Percentiles rank a stretch among this genome's conserved stretches.
Evolutionary conservation across 2,797 vertebrate genomes (phyloP).

Genomic region (Austrolebias charrua): DNA sequence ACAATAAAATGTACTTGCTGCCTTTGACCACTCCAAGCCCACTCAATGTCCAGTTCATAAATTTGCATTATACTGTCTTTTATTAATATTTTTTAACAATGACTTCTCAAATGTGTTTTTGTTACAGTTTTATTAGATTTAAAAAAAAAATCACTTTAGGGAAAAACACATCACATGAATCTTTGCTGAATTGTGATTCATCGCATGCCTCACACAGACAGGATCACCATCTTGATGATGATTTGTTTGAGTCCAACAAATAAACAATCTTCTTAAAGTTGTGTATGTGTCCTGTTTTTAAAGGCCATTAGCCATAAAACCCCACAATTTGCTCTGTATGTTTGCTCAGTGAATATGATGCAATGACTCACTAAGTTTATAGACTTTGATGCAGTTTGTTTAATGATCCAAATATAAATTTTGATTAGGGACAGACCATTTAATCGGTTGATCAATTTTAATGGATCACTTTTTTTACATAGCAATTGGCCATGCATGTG

Average conservation of each 20-base stretch:
- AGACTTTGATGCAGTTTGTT: not conserved
- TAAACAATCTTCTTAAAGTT: constrained; percentile 37
- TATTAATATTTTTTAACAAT: too few relatives aligned
- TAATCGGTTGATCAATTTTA: too few relatives aligned
- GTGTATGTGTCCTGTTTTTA: not conserved
- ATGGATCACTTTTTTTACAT: too few relatives aligned
- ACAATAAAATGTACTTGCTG: constrained; percentile 6
- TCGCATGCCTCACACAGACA: not conserved
- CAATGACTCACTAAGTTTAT: not conserved
- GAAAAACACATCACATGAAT: not conserved
- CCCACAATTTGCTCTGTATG: not conserved
- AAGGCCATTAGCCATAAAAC: not conserved
- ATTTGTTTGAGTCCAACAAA: constrained; percentile 49
- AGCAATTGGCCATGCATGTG: too few relatives aligned
- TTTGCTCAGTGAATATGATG: not conserved
- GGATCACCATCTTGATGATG: not conserved
- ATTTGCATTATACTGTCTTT: constrained; percentile 15
- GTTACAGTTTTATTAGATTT: constrained; percentile 3
- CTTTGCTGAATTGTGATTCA: not conserved
- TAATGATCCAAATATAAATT: not conserved
- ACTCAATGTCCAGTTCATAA: not conserved
- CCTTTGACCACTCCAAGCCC: not conserved
- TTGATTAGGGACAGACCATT: not conserved
- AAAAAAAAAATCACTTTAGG: constrained; percentile 11
- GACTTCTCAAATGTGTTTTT: not conserved